phyloP scores from a whole-genome alignment of 2,797 vertebrate species.

The Columba guinea region DNA sequence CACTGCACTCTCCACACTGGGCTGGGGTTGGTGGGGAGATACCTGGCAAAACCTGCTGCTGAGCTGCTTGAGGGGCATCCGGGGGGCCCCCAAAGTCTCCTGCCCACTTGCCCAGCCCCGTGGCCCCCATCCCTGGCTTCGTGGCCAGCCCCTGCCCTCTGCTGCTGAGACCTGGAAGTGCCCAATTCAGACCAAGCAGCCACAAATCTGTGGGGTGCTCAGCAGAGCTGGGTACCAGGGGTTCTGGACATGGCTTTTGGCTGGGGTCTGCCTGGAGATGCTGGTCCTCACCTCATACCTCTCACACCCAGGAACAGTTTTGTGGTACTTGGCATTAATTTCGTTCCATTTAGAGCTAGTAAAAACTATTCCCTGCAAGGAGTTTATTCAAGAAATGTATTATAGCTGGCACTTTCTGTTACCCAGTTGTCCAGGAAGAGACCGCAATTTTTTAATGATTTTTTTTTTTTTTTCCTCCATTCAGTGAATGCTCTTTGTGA shows the following conservation, averaged over 20 bases:
- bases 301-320: conserved; percentile 25
- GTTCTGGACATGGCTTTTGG: not conserved
- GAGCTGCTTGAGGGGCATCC: not conserved
- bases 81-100: not conserved
- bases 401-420: conserved; percentile 46
- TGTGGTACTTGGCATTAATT: conserved; percentile 62
- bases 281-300: not conserved
- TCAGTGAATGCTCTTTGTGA: conserved; percentile 49
- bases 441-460: conserved; percentile 49
- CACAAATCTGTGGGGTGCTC: not conserved
- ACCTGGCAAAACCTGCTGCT: not conserved
- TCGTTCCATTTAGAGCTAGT: conserved; percentile 55
- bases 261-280: not conserved
- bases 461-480: conserved; percentile 38
- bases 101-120: not conserved
- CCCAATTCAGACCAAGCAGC: not conserved
- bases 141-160: conserved; percentile 25
- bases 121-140: not conserved
- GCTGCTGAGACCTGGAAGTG: not conserved
- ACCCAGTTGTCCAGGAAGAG: conserved; percentile 60
- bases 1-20: not conserved
- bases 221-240: not conserved
- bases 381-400: conserved; percentile 54
- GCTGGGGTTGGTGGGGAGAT: not conserved
- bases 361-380: conserved; percentile 58